Conservation (phyloP, 2,888 invertebrate species). For the Platycheirus rosarum region DNA sequence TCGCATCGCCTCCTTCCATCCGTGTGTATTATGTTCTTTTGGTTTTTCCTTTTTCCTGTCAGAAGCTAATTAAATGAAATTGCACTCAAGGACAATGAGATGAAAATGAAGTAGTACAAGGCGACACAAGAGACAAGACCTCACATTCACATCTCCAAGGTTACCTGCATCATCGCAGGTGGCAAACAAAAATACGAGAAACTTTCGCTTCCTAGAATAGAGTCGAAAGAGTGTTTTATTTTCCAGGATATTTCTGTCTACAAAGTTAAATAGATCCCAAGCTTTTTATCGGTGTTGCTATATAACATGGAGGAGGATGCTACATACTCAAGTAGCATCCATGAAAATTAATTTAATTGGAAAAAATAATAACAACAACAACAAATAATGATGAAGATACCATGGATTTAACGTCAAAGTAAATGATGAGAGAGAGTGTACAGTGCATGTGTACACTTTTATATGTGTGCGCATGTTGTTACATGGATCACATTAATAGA, state of each 20-base stretch:
- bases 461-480: too few relatives aligned
- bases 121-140: conserved; percentile 6
- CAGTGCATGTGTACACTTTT: background rate
- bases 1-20: background rate
- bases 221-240: conserved; percentile 25
- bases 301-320: conserved; percentile 13
- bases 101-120: conserved; percentile 33
- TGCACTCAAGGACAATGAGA: conserved; percentile 41
- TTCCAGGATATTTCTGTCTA: background rate
- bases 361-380: conserved; percentile 30
- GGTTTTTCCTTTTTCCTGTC: conserved; percentile 30
- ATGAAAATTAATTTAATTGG: conserved; percentile 62
- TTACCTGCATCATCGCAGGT: conserved; percentile 13
- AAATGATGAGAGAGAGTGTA: background rate
- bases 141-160: conserved; percentile 11
- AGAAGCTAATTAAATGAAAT: conserved; percentile 66
- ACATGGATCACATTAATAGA: conserved; percentile 14
- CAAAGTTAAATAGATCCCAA: conserved; percentile 15
- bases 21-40: background rate
- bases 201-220: conserved; percentile 9
- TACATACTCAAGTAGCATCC: conserved; percentile 10
- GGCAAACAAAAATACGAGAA: conserved; percentile 19
- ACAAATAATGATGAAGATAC: conserved; percentile 65
- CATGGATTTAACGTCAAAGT: background rate
- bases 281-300: conserved; percentile 45